These are phyloP conservation scores for Amblyopsis hoosieri DNA, from an alignment of 2,797 vertebrate species.

Conservation along the genomic window DNA sequence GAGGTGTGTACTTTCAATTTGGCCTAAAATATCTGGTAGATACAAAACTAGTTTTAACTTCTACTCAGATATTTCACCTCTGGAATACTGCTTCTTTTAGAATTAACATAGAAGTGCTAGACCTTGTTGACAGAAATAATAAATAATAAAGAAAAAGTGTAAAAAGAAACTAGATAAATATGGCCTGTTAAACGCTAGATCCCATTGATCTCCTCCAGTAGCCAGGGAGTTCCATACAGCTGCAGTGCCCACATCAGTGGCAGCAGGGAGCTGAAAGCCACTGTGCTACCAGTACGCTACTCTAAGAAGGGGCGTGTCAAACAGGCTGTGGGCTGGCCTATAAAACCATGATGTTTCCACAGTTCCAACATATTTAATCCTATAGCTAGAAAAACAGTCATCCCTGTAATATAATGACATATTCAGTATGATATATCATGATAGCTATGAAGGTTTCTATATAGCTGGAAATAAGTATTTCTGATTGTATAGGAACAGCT, in stretches of 20 bases:
- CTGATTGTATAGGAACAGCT: slow-evolving; percentile 36
- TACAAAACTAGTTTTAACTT: no score
- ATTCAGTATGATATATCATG: no score
- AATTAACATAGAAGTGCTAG: no score
- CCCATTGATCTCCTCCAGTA: slow-evolving; percentile 51
- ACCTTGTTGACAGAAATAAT: neutral
- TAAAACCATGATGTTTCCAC: slow-evolving; percentile 9
- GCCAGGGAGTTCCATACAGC: slow-evolving; percentile 21
- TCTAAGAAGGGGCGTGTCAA: slow-evolving; percentile 5
- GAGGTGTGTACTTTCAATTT: no score
- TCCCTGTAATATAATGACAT: no score
- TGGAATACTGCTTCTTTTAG: no score
- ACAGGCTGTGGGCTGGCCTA: slow-evolving; percentile 8
- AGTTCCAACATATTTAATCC: neutral
- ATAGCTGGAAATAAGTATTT: slow-evolving; percentile 12
- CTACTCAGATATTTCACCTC: no score
- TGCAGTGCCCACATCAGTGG: slow-evolving; percentile 27
- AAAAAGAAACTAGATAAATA: neutral
- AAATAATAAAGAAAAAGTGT: neutral
- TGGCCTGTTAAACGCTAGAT: slow-evolving; percentile 44
- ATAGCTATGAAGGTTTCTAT: neutral
- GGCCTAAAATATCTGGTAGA: no score
- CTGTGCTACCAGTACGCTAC: slow-evolving; percentile 9
- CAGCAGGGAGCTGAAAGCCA: slow-evolving; percentile 35
- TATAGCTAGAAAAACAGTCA: neutral